A percentile compares a stretch with the other conserved stretches of the same genome.
These are phyloP conservation scores for Grammomys dolichurus DNA, from an alignment of 2,113 vertebrate species.

Conservation along the genomic window DNA sequence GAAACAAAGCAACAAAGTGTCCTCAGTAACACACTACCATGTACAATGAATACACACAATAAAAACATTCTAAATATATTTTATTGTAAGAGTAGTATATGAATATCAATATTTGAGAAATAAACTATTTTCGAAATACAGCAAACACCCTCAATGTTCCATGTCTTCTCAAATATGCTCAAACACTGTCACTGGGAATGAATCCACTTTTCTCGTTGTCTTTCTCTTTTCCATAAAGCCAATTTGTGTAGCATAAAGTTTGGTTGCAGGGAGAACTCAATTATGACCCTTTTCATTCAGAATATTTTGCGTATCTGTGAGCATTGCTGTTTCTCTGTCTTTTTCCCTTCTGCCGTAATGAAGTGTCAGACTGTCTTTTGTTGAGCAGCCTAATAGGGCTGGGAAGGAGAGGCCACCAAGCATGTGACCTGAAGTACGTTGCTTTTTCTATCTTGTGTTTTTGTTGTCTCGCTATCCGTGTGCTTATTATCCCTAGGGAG, in stretches of 20 bases:
- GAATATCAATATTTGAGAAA: background rate
- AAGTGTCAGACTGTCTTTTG: conserved; percentile 41
- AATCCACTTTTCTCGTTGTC: conserved; percentile 1
- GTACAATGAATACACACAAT: background rate
- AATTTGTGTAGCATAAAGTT: background rate
- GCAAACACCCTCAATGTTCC: background rate
- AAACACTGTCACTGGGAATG: background rate
- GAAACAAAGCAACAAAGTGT: background rate
- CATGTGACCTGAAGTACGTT: background rate
- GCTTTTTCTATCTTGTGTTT: conserved; percentile 1
- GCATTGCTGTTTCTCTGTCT: background rate
- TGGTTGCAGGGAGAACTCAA: background rate
- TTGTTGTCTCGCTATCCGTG: background rate
- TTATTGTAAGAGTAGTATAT: background rate
- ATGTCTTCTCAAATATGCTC: background rate
- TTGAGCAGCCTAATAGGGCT: background rate
- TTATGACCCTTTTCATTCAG: background rate
- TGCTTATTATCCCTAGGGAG: background rate
- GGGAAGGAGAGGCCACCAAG: background rate
- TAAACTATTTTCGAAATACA: background rate
- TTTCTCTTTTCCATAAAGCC: background rate
- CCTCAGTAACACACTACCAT: background rate
- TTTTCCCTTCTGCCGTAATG: background rate
- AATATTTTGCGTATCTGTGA: background rate
- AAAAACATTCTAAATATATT: background rate